These are phyloP conservation scores for Elymnias hypermnestra DNA, from an alignment of 1,140 invertebrate species.

Conservation along the genomic window DNA sequence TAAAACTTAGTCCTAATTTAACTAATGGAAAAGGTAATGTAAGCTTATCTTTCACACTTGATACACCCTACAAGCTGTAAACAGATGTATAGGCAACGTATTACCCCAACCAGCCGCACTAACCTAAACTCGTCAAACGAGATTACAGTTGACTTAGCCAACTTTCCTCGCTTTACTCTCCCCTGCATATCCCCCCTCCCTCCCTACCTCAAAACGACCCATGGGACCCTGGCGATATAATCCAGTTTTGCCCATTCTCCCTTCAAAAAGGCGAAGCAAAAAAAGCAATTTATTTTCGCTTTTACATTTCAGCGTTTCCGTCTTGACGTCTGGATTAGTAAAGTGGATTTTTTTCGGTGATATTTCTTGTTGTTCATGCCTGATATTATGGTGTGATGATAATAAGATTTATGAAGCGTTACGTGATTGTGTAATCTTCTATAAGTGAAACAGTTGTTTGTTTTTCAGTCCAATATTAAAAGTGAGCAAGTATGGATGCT, in stretches of 20 bases:
- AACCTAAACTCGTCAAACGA: conserved; percentile 34
- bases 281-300: conserved; percentile 43
- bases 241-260: conserved; percentile 55
- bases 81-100: no score
- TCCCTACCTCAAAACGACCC: conserved; percentile 16
- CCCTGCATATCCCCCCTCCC: conserved; percentile 13
- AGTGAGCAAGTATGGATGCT: no score
- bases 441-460: no score
- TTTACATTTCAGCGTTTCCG: conserved; percentile 19
- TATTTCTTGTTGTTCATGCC: no score
- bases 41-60: no score
- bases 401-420: no score
- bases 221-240: conserved; percentile 43
- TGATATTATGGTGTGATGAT: no score
- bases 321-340: conserved; percentile 8
- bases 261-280: conserved; percentile 34
- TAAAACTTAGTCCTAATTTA: no score
- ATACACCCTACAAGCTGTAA: no score
- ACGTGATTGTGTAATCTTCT: no score
- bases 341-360: conserved; percentile 2
- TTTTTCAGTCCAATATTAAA: no score
- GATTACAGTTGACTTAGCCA: conserved; percentile 46
- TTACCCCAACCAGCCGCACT: conserved; percentile 14
- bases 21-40: no score
- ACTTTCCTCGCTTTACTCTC: conserved; percentile 29